Evolutionary conservation across 2,888 invertebrate genomes (phyloP), one percentile per base, ranked within the genome.

Genomic region (Trisateles emortualis): DNA sequence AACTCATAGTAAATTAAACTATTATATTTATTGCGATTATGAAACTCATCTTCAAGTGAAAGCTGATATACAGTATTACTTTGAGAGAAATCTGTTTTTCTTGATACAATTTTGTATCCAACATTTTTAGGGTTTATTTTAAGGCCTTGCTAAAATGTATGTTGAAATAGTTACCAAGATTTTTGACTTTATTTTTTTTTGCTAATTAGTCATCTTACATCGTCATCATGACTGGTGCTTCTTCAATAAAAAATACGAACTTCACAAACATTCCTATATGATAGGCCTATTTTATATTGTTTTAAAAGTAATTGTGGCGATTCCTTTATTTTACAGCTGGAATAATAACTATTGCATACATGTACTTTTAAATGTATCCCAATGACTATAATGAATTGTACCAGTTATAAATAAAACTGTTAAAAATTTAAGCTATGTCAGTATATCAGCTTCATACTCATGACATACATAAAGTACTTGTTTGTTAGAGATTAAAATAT

Each of bases 391-490:
- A n/a, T n/a, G n/a, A n/a, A n/a, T n/a, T n/a, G 38, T 54, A 43
- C 44, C 52, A 66, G 52, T 54, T 48, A 33, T 19, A n/a, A n/a
- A 50, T 33, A 47, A 39, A 10, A 51, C 38, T 51, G 26, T 33
- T 53, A 43, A 4, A 14, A 49, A 52, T 48, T 61, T 38, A 38
- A 39, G 38, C 16, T 40, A 30, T 30, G 43, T 38, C 49, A 56
- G 57, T 68, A 69, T 59, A 72, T 64, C 70, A 71, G 66, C 64
- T 68, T 57, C 56, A 61, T 54, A 63, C 56, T 72, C 59, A 65
- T 68, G 69, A 68, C 72, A 60, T 62, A 42, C 46, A 67, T 54
- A 63, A 72, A 68, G 62, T 74, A 76, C 66, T 76, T 74, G 56
- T 71, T 63, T 64, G 53, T 59, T 56, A 61, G 48, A 55, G 32